Evolutionary conservation across 1,140 invertebrate genomes (phyloP), one percentile per base, ranked within the genome.

Genomic region (Trypoxylus dichotomus): DNA sequence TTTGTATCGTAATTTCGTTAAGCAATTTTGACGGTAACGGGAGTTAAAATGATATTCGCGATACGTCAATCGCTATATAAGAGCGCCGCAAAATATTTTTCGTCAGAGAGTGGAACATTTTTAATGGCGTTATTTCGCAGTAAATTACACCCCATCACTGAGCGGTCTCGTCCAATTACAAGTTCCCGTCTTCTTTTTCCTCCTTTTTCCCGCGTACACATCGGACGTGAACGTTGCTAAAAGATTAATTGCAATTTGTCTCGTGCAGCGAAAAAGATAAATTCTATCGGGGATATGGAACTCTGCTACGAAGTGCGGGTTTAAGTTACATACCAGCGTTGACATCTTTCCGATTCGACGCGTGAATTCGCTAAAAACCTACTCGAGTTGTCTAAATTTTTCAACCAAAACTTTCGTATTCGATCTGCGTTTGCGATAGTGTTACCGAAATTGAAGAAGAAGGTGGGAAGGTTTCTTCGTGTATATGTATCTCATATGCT

Each of bases 191-290:
- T 68, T 15, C 24, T 68, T 29, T 68, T 24, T 68, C 8, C 27
- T 68, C 27, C 25, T n/a, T 54, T 68, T 27, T 68, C 5, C 21
- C 60, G 24, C 27, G 21, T 29, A 68, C 24, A 68, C 60, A 29
- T 27, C 24, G 27, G 60, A 54, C 47, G 47, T 15, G 32, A 32
- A n/a, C 47, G 47, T 54, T 54, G 47, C 19, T 68, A 29, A 68
- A 68, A 29, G 60, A 68, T 68, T 68, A 68, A 68, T 68, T 68
- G 60, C 60, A 68, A 68, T 68, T 68, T 68, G 60, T 68, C 60
- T 68, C 60, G 60, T 29, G 27, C 27, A 68, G 27, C 24, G 60
- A 68, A 25, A 27, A 29, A 68, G 27, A 68, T 68, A 54, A 54
- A 54, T 29, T 29, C 24, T 11, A 68, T 19, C 24, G 60, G 3